Base-by-base conservation (phyloP, 1,140 invertebrate species). In the Orchestia grillus region DNA sequence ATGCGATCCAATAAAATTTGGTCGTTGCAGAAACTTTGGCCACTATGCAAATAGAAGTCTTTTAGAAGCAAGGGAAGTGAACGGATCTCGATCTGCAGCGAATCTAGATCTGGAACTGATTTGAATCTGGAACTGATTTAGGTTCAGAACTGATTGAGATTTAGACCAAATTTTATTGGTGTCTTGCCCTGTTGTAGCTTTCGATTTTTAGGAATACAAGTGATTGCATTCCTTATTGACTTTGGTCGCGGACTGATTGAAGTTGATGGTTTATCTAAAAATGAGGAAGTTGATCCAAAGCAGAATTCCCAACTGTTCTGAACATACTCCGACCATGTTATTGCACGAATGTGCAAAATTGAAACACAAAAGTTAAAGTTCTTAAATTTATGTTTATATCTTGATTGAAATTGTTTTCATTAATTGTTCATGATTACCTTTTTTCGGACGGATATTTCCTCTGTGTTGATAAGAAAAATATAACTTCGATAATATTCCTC, bases 1-100 rank as follows among this genome's bases (percentile, higher is more conserved):
- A 77, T 77, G 62, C 62, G 62, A 77, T 77, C 62, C 62, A 77
- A 77, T 77, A 77, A 77, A 77, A 77, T 77, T 77, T 77, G 62
- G 62, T 36, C 62, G 62, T 77, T 23, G 62, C 62, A 15, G 62
- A 77, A 77, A 77, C 62, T 77, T 77, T 77, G 62, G 62, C 28
- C 62, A 77, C 62, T 77, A 77, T 77, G 62, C 62, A 77, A 77
- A 77, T 77, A 77, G 28, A 77, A 77, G 62, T 77, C 62, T 77
- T 77, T 77, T 77, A 36, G 62, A 77, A 77, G 15, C 62, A 77
- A 77, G 28, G 28, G 62, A 77, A 28, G 1, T 77, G 62, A 77
- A 77, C 62, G 62, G 28, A 77, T 77, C 62, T 77, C 11, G 62
- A 28, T 77, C 62, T 15, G 62, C 11, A 77, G 36, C 62, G 62